Evolutionary conservation across 2,888 invertebrate genomes (phyloP), one percentile per base, ranked within the genome.

Genomic region (Caenorhabditis doughertyi): DNA sequence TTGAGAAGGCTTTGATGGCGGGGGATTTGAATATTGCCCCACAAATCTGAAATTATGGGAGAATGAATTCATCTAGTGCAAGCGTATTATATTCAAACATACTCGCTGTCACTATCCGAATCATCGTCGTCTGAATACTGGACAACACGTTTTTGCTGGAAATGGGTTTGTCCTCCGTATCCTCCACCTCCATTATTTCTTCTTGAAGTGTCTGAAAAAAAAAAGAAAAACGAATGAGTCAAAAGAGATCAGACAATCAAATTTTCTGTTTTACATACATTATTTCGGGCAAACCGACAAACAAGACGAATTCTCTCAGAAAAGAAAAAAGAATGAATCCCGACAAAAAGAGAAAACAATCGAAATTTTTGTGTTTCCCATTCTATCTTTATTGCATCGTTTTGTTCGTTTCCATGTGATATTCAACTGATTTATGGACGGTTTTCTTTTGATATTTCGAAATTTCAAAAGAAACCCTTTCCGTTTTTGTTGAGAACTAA

Each of bases 51-150:
- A 39, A 39, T 3, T n/a, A n/a, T n/a, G n/a, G n/a, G n/a, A n/a
- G n/a, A n/a, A n/a, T n/a, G n/a, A n/a, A n/a, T n/a, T n/a, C 39
- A 9, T 39, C 39, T 39, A 55, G 55, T 49, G 18, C n/a, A 49
- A 49, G 39, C 2, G 39, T 16, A 39, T 5, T 3, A 39, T 25
- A 16, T 3, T 9, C 39, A 13, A 39, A 39, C 39, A 3, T 11
- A 81, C 72, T 83, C 84, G 65, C 83, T 84, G 51, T 84, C 85
- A 68, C 74, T 83, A 35, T 77, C 80, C 49, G 84, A 73, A 60
- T 84, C 85, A 25, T 81, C 77, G 51, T 84, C 86, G 64, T 84
- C 84, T 2, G 84, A 86, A 49, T 83, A 74, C 55, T 83, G 83
- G 3, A 86, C 81, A 29, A 86, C 79, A 39, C 79, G 65, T 35